Conservation (phyloP, 2,797 vertebrate genomes). For the Vireo griseus region DNA sequence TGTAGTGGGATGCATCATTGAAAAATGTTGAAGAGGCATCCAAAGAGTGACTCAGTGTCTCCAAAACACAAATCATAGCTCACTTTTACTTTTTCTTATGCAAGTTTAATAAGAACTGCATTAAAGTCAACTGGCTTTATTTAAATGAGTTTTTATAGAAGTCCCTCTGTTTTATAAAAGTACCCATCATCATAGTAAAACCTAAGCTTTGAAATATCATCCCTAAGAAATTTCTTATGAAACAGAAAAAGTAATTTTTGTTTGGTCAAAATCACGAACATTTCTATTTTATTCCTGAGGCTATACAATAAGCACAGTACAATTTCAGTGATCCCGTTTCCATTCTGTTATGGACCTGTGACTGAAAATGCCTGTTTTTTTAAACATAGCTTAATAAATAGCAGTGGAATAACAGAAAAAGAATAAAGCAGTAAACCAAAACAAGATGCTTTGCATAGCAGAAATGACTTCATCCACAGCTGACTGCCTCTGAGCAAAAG, state of each 20-base stretch:
- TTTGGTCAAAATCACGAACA: background rate
- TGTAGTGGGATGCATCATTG: background rate
- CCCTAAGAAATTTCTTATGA: background rate
- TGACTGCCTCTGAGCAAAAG: slow-evolving; percentile 46
- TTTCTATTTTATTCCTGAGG: background rate
- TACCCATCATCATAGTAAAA: background rate
- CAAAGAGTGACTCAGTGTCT: background rate
- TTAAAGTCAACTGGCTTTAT: background rate
- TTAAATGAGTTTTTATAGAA: background rate
- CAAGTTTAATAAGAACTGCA: background rate
- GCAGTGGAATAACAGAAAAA: background rate
- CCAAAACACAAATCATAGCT: background rate
- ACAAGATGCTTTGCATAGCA: slow-evolving; percentile 51
- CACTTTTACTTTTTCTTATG: background rate
- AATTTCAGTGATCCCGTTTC: background rate
- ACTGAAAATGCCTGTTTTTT: background rate
- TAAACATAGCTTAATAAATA: background rate
- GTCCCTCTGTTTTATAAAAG: background rate
- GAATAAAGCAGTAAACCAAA: slow-evolving; percentile 8
- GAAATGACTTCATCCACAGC: slow-evolving; percentile 60
- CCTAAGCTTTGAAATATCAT: background rate
- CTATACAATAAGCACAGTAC: background rate
- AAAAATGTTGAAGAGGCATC: background rate
- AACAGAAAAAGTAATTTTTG: background rate
- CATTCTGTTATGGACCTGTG: background rate